Evolutionary conservation across 2,888 invertebrate species (phyloP), one percentile per base, ranked within the genome.

Genomic region (Crossocerus cetratus): DNA sequence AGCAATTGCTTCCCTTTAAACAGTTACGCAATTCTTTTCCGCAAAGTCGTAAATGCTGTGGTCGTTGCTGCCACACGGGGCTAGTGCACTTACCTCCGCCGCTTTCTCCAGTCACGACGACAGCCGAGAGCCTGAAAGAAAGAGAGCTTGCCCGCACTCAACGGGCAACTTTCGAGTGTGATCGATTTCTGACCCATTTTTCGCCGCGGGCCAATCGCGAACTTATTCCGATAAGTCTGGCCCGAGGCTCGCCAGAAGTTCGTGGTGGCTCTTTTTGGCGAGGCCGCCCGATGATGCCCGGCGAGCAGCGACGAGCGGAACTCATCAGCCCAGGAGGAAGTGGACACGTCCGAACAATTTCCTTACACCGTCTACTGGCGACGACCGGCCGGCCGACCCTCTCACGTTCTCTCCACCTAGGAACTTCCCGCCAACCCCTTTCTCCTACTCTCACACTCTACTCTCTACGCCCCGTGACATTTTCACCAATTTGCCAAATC

Each of bases 301-400:
- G 67, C 74, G 58, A 42, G 63, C 80, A 72, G 76, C 78, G 74
- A 74, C 76, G 77, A 86, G 83, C 88, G 88, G 90, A 90, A 90
- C 89, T 90, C 90, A 90, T 90, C 90, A 90, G 82, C 82, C 80
- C 82, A 77, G 76, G 81, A 89, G 90, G 90, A 90, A 90, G 89
- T 89, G 89, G 89, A 89, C 88, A 89, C 88, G 89, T 88, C 85
- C 88, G 89, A 86, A 90, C 89, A 90, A 90, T 90, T 90, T 90
- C 90, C 90, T 89, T 89, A 88, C 84, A 77, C 83, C 78, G 75
- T 76, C 76, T 72, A 74, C 74, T 65, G 57, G 68, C 67, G 21
- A 22, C 69, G 44, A 43, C 64, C 69, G 18, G 66, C 65, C 58
- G 49, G 67, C 32, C 57, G 60, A 16, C 5, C 20, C 42, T 8